These are phyloP conservation scores for Smutsia gigantea DNA, from an alignment of 2,797 vertebrate species.

Conservation along the genomic window DNA sequence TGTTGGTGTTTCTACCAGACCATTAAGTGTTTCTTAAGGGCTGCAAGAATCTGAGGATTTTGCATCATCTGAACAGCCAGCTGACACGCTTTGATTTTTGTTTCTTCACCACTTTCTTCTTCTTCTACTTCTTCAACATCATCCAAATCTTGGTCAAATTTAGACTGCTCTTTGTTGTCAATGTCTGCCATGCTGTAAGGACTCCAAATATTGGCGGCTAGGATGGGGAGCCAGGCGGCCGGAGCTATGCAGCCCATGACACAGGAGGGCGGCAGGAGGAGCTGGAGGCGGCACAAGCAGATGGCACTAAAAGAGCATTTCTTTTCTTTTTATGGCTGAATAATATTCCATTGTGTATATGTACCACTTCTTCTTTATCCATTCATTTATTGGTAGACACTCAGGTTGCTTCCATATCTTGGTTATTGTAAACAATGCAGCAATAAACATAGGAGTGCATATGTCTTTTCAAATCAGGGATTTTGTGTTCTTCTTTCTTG, in stretches of 20 bases:
- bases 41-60: conserved; percentile 99
- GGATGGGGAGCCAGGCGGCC: conserved; percentile 29
- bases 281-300: conserved; percentile 90
- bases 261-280: conserved; percentile 68
- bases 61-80: conserved; percentile 99
- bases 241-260: conserved; percentile 79
- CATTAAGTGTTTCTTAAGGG: conserved; percentile 97
- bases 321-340: too few species aligned
- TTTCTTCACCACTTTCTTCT: conserved; percentile 96
- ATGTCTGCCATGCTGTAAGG: too few species aligned
- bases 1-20: conserved; percentile 96
- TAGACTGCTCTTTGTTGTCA: conserved; percentile 96
- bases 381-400: too few species aligned
- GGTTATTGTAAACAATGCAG: too few species aligned
- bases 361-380: too few species aligned
- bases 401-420: too few species aligned
- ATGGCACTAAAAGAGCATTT: conserved; percentile 92
- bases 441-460: too few species aligned
- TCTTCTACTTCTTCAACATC: conserved; percentile 99
- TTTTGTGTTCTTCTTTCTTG: too few species aligned
- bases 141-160: conserved; percentile 99
- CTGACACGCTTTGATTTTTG: conserved; percentile 97
- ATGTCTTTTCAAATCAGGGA: too few species aligned
- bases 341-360: too few species aligned
- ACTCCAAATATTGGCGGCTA: conserved; percentile 55